Evolutionary conservation across 2,797 vertebrate genomes (phyloP).

Genomic region (Brachymystax lenok): DNA sequence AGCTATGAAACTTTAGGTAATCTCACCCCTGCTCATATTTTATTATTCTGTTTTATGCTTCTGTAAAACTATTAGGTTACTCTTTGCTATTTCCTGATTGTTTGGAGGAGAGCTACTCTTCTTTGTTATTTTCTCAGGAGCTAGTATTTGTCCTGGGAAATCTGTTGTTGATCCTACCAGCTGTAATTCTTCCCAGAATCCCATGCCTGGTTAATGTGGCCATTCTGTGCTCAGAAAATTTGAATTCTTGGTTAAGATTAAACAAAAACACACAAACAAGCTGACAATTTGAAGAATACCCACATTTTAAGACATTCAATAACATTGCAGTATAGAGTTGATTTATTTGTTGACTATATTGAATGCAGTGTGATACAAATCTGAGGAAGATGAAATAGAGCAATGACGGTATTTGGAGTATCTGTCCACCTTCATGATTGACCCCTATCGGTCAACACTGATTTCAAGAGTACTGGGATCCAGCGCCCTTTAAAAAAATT

Average conservation of each 20-base stretch:
- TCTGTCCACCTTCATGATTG: too few relatives aligned
- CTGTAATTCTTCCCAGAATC: constrained; percentile 77
- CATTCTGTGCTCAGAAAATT: constrained; percentile 70
- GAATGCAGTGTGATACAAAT: too few relatives aligned
- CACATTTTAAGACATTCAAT: not conserved
- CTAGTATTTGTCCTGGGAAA: constrained; percentile 63
- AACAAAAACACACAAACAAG: constrained; percentile 73
- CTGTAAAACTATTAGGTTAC: not conserved
- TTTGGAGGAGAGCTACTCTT: constrained; percentile 59
- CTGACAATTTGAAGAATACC: constrained; percentile 40
- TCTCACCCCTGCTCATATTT: too few relatives aligned
- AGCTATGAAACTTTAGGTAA: too few relatives aligned
- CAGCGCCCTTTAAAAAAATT: too few relatives aligned
- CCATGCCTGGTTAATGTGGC: constrained; percentile 76
- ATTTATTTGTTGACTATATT: too few relatives aligned
- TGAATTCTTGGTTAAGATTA: constrained; percentile 75
- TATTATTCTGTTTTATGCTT: too few relatives aligned
- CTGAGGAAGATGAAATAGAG: too few relatives aligned
- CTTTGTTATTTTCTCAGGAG: constrained; percentile 55
- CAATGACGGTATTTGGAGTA: too few relatives aligned
- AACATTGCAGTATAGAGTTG: too few relatives aligned
- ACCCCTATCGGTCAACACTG: too few relatives aligned
- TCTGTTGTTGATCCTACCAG: constrained; percentile 68
- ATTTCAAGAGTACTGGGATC: too few relatives aligned
- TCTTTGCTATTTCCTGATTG: constrained; percentile 2